phyloP scores from a whole-genome alignment of 1,140 invertebrate species.

The Chironomus tepperi region DNA sequence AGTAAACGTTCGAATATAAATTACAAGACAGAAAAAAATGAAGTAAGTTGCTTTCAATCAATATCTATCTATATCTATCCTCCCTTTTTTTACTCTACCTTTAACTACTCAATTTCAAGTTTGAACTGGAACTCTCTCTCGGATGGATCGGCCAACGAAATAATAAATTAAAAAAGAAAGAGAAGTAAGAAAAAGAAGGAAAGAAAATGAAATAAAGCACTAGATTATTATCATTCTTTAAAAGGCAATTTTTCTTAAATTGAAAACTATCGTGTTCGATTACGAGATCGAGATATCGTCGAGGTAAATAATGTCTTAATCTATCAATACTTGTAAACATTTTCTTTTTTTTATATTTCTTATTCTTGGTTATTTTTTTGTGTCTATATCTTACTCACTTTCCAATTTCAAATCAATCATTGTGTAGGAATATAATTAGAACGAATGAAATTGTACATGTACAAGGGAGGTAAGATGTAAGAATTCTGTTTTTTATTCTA shows the following conservation, averaged over 20 bases:
- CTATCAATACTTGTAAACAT: slow-evolving; percentile 14
- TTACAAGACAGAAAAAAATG: background rate
- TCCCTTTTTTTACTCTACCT: background rate
- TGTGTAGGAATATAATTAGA: slow-evolving; percentile 9
- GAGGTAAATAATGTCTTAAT: slow-evolving; percentile 9
- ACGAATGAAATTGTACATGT: background rate
- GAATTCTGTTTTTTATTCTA: too few species aligned
- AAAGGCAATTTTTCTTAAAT: slow-evolving; percentile 14
- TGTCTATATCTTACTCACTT: background rate
- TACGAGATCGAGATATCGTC: background rate
- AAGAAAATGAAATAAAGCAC: background rate
- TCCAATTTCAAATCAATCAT: background rate
- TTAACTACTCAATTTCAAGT: too few species aligned
- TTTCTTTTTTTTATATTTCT: background rate
- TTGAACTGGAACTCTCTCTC: too few species aligned
- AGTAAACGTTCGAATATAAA: background rate
- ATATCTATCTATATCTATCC: slow-evolving; percentile 2
- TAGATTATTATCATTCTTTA: slow-evolving; percentile 14
- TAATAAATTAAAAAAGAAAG: background rate
- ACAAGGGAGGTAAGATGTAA: too few species aligned
- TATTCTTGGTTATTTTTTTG: background rate
- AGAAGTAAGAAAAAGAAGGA: background rate
- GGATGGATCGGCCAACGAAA: background rate
- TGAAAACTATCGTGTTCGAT: slow-evolving; percentile 7
- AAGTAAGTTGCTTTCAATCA: background rate